phyloP scores from a whole-genome alignment of 2,888 invertebrate species.

The Chydorus sphaericus region DNA sequence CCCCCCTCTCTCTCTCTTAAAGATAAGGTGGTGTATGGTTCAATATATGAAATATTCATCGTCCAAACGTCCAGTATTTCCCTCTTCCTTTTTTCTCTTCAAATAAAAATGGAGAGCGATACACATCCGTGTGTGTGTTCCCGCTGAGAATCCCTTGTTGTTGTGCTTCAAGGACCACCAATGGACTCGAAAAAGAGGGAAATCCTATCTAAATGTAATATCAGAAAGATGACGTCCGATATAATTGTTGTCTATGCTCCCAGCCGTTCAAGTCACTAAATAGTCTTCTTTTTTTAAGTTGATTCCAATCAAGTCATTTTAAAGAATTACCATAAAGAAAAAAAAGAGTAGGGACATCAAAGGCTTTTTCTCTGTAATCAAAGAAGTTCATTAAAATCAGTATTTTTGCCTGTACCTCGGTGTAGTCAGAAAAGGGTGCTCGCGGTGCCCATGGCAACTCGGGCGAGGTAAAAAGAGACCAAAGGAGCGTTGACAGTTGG shows the following conservation, averaged over 20 bases:
- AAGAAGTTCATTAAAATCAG: constrained; percentile 5
- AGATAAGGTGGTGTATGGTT: no score
- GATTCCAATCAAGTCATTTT: no score
- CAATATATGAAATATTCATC: constrained; percentile 4
- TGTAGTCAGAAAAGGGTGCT: no score
- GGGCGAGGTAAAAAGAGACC: neutral
- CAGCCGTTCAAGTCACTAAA: no score
- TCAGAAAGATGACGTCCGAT: no score
- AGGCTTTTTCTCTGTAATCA: constrained; percentile 3
- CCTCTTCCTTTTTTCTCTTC: neutral
- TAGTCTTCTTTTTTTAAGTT: no score
- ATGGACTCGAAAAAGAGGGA: no score
- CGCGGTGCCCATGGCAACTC: neutral
- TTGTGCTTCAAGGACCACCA: constrained; percentile 6
- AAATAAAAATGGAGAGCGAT: neutral
- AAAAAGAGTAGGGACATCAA: no score
- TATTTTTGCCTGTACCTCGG: neutral
- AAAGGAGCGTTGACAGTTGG: neutral
- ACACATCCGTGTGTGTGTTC: constrained; percentile 6
- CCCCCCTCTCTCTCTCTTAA: no score
- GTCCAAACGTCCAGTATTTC: neutral
- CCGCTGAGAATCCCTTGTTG: neutral
- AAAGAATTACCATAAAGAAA: no score
- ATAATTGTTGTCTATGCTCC: no score
- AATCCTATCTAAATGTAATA: no score